A percentile compares a stretch with the other conserved stretches of the same genome.
These are phyloP conservation scores for Poicephalus gulielmi DNA, from an alignment of 2,113 vertebrate species.

Conservation along the genomic window DNA sequence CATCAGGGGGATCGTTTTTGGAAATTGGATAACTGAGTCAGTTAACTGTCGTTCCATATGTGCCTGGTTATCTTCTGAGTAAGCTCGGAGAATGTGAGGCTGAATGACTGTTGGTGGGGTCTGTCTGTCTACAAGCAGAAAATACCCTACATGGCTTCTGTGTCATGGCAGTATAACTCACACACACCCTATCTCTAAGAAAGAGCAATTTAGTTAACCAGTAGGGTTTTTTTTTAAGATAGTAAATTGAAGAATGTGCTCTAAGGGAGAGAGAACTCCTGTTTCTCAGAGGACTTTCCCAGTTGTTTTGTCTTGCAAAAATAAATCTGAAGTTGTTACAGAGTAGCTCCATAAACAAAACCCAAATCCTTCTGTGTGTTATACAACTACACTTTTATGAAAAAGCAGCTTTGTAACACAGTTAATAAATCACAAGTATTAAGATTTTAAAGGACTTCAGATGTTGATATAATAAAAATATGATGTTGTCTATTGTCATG, in stretches of 20 bases:
- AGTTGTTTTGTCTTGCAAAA: neutral
- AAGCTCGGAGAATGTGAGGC: neutral
- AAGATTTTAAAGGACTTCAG: neutral
- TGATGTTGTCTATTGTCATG: neutral
- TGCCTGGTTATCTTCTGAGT: slow-evolving; percentile 30
- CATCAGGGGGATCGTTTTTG: slow-evolving; percentile 9
- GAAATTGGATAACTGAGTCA: slow-evolving; percentile 34
- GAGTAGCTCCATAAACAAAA: neutral
- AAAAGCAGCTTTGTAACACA: neutral
- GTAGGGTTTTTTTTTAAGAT: neutral
- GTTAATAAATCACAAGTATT: neutral
- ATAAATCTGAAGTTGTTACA: neutral
- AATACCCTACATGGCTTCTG: neutral
- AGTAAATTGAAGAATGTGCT: neutral
- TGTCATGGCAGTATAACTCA: neutral
- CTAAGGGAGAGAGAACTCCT: neutral
- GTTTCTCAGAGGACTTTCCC: neutral
- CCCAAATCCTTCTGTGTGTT: neutral
- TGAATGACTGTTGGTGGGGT: neutral
- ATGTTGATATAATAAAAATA: neutral
- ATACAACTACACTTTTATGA: neutral
- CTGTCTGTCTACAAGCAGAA: neutral
- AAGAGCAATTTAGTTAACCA: neutral
- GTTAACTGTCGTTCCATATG: neutral
- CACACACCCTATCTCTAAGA: neutral